A percentile compares a stretch with the other conserved stretches of the same genome.
phyloP scores from a whole-genome alignment of 2,113 vertebrate genomes.

The Oriolus oriolus region DNA sequence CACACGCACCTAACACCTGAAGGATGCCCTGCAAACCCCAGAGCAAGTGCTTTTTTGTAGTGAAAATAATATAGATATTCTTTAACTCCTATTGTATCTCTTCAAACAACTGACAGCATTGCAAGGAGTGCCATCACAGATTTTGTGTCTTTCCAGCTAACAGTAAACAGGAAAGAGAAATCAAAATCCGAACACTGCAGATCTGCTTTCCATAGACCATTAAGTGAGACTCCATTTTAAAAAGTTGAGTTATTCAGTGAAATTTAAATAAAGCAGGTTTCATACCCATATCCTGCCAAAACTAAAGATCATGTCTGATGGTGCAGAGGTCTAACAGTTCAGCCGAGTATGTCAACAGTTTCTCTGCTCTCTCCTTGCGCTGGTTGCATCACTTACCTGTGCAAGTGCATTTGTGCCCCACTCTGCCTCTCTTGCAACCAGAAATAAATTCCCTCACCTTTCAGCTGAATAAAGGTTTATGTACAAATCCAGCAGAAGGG shows the following conservation, averaged over 20 bases:
- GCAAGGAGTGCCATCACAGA: neutral
- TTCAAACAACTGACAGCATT: neutral
- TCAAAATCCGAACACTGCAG: neutral
- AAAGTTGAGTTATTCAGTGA: neutral
- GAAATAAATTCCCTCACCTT: neutral
- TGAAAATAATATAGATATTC: neutral
- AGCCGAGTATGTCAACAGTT: neutral
- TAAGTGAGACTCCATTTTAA: neutral
- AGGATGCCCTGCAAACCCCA: neutral
- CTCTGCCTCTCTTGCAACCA: neutral
- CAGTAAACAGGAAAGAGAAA: neutral
- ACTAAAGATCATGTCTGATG: neutral
- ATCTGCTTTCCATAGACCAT: neutral
- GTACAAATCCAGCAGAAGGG: neutral
- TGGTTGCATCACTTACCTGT: neutral
- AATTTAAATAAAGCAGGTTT: neutral
- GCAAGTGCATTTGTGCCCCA: neutral
- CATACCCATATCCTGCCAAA: neutral
- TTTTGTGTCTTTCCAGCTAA: neutral
- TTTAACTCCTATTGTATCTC: neutral
- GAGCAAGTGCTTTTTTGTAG: neutral
- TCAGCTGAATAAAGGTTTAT: neutral
- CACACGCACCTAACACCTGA: neutral
- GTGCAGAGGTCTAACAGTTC: neutral
- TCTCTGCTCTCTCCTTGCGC: neutral